Evolutionary conservation across 2,113 vertebrate genomes (phyloP).

Genomic region (Neolamprologus kungweensis): DNA sequence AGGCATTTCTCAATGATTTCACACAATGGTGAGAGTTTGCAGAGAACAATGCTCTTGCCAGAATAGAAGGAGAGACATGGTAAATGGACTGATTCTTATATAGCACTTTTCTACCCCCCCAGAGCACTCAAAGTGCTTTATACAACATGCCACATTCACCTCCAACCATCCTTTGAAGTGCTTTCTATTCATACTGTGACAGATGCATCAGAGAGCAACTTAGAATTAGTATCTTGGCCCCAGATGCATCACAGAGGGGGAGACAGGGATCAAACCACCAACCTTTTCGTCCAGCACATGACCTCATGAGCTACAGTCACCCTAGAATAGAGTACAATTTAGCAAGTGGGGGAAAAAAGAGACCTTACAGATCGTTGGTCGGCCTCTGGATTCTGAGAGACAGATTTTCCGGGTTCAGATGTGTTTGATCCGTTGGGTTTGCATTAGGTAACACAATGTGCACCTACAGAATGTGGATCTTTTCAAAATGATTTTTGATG

Average conservation of each 20-base stretch:
- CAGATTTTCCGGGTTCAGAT: accelerated
- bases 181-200: background rate
- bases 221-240: background rate
- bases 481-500: background rate
- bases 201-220: background rate
- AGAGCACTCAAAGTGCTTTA: background rate
- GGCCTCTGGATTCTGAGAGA: accelerated
- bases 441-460: background rate
- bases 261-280: background rate
- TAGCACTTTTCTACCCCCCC: background rate
- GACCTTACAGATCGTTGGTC: background rate
- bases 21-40: background rate
- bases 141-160: background rate
- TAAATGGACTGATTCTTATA: background rate
- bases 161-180: accelerated
- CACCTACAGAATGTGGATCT: background rate
- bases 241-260: background rate
- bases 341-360: background rate
- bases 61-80: background rate
- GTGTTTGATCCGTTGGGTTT: accelerated
- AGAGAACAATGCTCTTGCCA: background rate
- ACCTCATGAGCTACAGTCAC: background rate
- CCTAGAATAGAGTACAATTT: background rate
- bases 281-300: background rate
- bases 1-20: background rate